phyloP scores from a whole-genome alignment of 2,113 vertebrate genomes.

The Eptesicus fuscus region DNA sequence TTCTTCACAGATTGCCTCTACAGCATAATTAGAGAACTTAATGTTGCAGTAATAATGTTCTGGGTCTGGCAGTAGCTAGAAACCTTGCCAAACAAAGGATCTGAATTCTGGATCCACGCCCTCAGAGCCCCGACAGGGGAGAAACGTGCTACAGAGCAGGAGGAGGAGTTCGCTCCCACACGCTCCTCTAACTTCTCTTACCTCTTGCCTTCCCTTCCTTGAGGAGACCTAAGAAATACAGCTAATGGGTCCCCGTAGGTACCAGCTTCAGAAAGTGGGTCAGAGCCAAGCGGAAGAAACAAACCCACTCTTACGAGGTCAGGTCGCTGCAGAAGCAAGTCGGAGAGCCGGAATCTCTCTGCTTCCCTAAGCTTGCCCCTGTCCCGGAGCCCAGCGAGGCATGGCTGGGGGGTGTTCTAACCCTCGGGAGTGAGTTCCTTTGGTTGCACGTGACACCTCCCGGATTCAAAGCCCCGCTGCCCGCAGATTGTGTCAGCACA shows the following conservation, averaged over 20 bases:
- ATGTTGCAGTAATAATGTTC: neutral
- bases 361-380: neutral
- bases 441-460: accelerated
- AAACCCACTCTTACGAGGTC: neutral
- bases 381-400: neutral
- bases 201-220: neutral
- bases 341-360: neutral
- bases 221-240: neutral
- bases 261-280: neutral
- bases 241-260: neutral
- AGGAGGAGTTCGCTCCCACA: neutral
- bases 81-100: neutral
- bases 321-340: neutral
- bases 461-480: neutral
- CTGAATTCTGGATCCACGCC: neutral
- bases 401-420: neutral
- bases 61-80: neutral
- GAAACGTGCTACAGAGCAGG: neutral
- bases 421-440: neutral
- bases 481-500: neutral
- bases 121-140: neutral
- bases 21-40: neutral
- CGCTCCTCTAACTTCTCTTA: neutral
- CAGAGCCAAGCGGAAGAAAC: neutral
- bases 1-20: neutral